Percentiles rank a stretch among this genome's conserved stretches.
phyloP scores from a whole-genome alignment of 1,140 invertebrate species.

The Zaprionus capensis region DNA sequence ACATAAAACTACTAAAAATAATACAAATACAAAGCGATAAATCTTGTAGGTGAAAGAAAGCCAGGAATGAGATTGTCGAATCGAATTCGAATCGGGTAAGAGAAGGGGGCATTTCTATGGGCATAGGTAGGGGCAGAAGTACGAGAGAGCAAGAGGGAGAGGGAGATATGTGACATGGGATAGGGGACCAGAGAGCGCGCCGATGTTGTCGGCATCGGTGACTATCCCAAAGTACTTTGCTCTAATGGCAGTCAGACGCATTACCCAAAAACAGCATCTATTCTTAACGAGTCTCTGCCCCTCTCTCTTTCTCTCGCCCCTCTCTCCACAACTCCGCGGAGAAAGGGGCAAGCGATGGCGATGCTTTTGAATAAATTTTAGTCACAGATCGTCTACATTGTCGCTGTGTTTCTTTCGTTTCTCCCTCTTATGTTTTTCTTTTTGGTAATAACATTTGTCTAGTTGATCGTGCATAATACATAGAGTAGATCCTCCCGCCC shows the following conservation, averaged over 20 bases:
- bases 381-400: slow-evolving; percentile 71
- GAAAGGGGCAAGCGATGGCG: slow-evolving; percentile 71
- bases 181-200: not conserved
- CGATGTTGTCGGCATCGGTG: slow-evolving; percentile 30
- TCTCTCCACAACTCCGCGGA: not conserved
- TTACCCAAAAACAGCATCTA: slow-evolving; percentile 60
- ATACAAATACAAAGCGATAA: slow-evolving; percentile 83
- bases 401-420: slow-evolving; percentile 50
- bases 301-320: not conserved
- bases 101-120: not conserved
- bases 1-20: slow-evolving; percentile 82
- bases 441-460: slow-evolving; percentile 82
- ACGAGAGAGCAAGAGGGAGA: slow-evolving; percentile 3
- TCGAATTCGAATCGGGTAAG: slow-evolving; percentile 6
- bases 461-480: slow-evolving; percentile 62
- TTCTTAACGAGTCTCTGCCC: slow-evolving; percentile 45
- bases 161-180: slow-evolving; percentile 13
- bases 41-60: slow-evolving; percentile 83
- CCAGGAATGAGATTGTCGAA: slow-evolving; percentile 22
- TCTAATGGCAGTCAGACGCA: slow-evolving; percentile 78
- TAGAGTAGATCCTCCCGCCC: slow-evolving; percentile 70
- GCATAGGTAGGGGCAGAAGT: not conserved
- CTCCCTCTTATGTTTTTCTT: slow-evolving; percentile 46
- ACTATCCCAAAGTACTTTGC: slow-evolving; percentile 71
- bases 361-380: slow-evolving; percentile 83